Evolutionary conservation across 2,888 invertebrate genomes (phyloP).

Genomic region (Oligia fasciuncula): DNA sequence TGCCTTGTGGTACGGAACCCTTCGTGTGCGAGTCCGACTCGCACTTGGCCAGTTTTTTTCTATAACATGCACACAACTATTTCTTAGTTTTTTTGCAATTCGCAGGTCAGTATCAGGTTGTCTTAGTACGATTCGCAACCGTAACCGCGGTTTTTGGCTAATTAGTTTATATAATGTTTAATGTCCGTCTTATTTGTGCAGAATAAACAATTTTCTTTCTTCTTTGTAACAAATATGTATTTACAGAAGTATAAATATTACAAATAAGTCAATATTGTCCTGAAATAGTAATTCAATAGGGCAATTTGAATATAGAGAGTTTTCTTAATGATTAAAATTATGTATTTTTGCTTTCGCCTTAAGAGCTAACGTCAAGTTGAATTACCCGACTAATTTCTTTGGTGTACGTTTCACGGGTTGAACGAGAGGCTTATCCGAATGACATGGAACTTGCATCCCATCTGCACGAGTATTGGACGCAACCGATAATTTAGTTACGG

Average conservation of each 20-base stretch:
- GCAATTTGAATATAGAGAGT: background rate
- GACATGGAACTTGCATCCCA: constrained; percentile 22
- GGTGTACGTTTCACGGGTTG: background rate
- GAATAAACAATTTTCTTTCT: background rate
- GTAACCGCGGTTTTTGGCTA: background rate
- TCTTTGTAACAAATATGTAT: background rate
- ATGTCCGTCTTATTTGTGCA: background rate
- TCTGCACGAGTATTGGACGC: constrained; percentile 3
- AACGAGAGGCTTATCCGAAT: constrained; percentile 1
- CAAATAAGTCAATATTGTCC: background rate
- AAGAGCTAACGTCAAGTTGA: background rate
- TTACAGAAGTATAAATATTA: background rate
- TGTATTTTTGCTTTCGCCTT: too few relatives aligned
- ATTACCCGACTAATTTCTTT: constrained; percentile 8
- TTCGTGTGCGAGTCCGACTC: too few relatives aligned
- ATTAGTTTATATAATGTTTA: background rate
- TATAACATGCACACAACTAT: too few relatives aligned
- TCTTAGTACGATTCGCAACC: background rate
- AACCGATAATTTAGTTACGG: constrained; percentile 36
- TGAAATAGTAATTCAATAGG: background rate
- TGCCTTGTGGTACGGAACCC: too few relatives aligned
- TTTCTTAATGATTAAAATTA: background rate
- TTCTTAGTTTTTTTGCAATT: background rate
- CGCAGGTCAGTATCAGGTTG: background rate
- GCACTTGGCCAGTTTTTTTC: too few relatives aligned